Evolutionary conservation across 2,113 vertebrate genomes (phyloP).

Genomic region (Amphilophus citrinellus): DNA sequence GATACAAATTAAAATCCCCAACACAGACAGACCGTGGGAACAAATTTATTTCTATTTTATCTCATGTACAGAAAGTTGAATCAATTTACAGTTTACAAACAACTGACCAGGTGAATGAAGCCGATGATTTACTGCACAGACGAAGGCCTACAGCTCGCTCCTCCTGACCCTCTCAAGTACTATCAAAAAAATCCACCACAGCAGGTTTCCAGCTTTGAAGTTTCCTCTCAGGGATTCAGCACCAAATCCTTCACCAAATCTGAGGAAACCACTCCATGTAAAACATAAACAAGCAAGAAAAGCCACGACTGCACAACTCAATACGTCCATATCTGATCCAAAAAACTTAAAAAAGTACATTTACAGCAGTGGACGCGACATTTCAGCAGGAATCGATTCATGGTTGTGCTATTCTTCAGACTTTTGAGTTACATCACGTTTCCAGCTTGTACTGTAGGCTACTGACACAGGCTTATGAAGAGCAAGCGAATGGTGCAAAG

Average conservation of each 20-base stretch:
- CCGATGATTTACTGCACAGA: constrained; percentile 59
- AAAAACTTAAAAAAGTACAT: constrained; percentile 39
- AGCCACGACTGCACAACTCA: constrained; percentile 70
- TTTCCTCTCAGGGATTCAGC: not conserved
- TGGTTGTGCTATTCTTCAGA: constrained; percentile 51
- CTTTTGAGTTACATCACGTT: constrained; percentile 61
- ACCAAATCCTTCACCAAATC: constrained; percentile 33
- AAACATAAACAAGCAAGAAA: constrained; percentile 49
- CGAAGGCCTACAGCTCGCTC: constrained; percentile 57
- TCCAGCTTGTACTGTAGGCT: constrained; percentile 55
- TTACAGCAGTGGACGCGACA: constrained; percentile 61
- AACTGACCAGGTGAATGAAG: constrained; percentile 68
- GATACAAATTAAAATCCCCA: constrained; percentile 7
- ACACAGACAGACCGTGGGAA: constrained; percentile 51
- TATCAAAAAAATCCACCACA: constrained; percentile 29
- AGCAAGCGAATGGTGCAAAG: constrained; percentile 61
- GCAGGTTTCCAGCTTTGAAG: not conserved
- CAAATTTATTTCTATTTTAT: constrained; percentile 77
- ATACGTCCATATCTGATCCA: constrained; percentile 44
- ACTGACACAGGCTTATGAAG: constrained; percentile 64
- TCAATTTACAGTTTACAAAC: constrained; percentile 77
- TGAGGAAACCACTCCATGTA: constrained; percentile 27
- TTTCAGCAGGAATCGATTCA: constrained; percentile 49
- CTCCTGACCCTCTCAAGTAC: constrained; percentile 19
- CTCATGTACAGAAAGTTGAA: constrained; percentile 76